Evolutionary conservation across 2,113 vertebrate genomes (phyloP).

Genomic region (Paramormyrops kingsleyae): DNA sequence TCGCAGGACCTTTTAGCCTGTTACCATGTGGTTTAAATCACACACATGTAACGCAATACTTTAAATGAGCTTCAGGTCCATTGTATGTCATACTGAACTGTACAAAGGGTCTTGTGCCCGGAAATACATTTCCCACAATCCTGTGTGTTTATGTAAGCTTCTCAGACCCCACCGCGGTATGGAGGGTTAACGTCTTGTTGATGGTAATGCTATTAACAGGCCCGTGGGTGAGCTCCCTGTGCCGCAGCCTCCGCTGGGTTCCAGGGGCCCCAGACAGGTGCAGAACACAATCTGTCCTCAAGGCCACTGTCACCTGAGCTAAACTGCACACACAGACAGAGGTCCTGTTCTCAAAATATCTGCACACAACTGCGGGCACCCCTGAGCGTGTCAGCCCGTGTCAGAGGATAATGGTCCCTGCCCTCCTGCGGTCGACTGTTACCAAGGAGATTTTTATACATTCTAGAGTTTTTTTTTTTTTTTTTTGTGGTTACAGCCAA

Average conservation of each 20-base stretch:
- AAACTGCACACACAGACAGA: background rate
- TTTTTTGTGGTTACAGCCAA: background rate
- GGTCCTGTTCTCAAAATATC: background rate
- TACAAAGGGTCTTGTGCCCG: background rate
- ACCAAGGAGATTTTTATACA: background rate
- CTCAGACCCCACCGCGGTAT: background rate
- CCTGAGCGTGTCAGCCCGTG: background rate
- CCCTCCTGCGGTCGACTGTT: background rate
- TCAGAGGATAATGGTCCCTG: background rate
- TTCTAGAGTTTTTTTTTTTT: background rate
- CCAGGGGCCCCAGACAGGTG: background rate
- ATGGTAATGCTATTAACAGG: background rate
- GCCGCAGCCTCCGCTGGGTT: background rate
- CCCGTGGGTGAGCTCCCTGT: background rate
- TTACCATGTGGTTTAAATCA: background rate
- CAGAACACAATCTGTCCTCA: constrained; percentile 8
- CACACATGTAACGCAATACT: background rate
- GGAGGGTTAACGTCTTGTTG: background rate
- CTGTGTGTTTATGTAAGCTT: background rate
- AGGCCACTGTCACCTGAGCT: background rate
- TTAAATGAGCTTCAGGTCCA: background rate
- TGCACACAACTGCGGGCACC: background rate
- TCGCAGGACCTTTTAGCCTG: background rate
- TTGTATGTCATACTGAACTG: background rate
- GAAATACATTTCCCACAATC: background rate